A percentile compares a stretch with the other conserved stretches of the same genome.
phyloP scores from a whole-genome alignment of 2,888 invertebrate species.

The Eledona agricola region DNA sequence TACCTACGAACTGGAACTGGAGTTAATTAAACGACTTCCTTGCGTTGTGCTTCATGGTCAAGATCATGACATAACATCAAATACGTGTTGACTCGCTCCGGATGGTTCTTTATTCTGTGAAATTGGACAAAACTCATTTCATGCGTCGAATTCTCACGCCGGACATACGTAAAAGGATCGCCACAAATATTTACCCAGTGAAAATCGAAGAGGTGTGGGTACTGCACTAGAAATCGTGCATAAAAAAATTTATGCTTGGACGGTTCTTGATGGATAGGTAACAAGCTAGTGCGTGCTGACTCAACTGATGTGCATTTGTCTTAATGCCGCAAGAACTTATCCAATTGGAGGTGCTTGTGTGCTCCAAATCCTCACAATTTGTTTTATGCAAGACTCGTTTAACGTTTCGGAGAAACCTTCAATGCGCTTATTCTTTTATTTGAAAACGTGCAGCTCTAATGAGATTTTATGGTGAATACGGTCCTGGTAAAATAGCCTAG shows the following conservation, averaged over 20 bases:
- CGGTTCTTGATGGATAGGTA: background rate
- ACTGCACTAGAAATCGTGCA: no score
- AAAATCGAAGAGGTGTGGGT: no score
- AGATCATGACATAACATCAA: slow-evolving; percentile 25
- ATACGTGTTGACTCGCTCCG: slow-evolving; percentile 19
- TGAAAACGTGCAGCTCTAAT: slow-evolving; percentile 36
- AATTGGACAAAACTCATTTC: slow-evolving; percentile 12
- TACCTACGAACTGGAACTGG: slow-evolving; percentile 17
- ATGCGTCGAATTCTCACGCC: slow-evolving; percentile 4
- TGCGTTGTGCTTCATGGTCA: slow-evolving; percentile 31
- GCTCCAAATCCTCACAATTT: slow-evolving; percentile 14
- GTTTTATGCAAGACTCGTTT: slow-evolving; percentile 24
- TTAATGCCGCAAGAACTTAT: background rate
- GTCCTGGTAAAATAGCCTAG: slow-evolving; percentile 35
- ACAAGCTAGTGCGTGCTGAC: background rate
- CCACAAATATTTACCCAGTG: background rate
- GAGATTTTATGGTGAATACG: slow-evolving; percentile 38
- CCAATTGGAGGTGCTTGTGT: no score
- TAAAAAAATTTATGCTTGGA: no score
- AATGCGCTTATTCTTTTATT: slow-evolving; percentile 35
- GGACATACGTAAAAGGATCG: background rate
- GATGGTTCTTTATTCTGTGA: slow-evolving; percentile 21
- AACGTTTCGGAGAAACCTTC: slow-evolving; percentile 31
- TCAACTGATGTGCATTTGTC: background rate
- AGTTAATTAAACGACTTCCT: slow-evolving; percentile 29